Evolutionary conservation across 2,113 vertebrate species (phyloP), one percentile per base, ranked within the genome.

Genomic region (Pseudonaja textilis): DNA sequence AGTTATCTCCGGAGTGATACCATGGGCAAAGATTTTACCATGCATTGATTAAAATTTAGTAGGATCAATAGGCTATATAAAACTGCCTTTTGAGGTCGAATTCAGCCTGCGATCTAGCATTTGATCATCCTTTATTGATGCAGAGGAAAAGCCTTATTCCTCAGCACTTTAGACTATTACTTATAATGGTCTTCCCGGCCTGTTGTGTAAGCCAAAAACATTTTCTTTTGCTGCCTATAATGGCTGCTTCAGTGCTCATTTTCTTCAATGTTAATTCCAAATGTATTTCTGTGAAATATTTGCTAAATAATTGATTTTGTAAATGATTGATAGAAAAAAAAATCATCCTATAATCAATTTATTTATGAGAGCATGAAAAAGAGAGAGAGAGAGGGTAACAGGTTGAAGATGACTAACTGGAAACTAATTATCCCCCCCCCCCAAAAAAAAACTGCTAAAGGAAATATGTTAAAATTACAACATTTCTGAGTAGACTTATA

Each of bases 391-490:
- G 91, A 23, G 89, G 81, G 2, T 95, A 94, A 94, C 69, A 92
- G 90, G 86, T 92, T 96, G 91, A 92, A 90, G 93, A 95, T 96
- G 94, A 95, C 91, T 97, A 95, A 96, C 81, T 95, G 89, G n/a
- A 96, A 93, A 47, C 52, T 94, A 96, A 96, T 95, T 96, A 92
- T 89, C 94, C 95, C 64, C 93, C 91, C 94, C 25, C 10, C 42
- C 42, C 42, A 3, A 64, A 95, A 64, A 95, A 94, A 55, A 93
- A n/a, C n/a, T 94, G 94, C 93, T 96, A 90, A 69, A 34, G 85
- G 89, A 95, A 55, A 93, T 89, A 0, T 1, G 95, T 95, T 93
- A 94, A 92, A 93, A 4, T 86, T 95, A 91, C 29, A 93, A 92
- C 93, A 88, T 95, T 88, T 92, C 18, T 64, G 92, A 95, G 94